Evolutionary conservation across 92 coral and sea anemone genomes (phyloP), one percentile per base, ranked within the genome.

Genomic region (Epizoanthus fatuus): DNA sequence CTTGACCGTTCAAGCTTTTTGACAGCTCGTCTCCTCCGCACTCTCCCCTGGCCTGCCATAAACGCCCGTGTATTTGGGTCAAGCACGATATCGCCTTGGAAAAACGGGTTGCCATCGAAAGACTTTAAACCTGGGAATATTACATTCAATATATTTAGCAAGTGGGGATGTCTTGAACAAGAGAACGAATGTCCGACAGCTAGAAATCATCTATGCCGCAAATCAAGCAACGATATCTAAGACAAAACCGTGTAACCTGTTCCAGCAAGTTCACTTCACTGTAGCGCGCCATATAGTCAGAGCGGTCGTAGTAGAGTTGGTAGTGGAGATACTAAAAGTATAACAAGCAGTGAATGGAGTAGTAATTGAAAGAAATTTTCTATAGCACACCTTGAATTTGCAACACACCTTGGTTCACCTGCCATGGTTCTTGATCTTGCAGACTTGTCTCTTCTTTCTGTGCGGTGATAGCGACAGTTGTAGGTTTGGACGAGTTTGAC

Each of bases 381-480:
- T 13, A 69, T 80, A 62, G 85, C 93, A 82, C 93, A 92, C 93
- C 90, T 92, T 86, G 74, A 53, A 55, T 81, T 78, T 39, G 63
- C 49, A 79, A 76, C 88, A 85, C 80, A 81, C 91, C 90, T 91
- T 95, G 89, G 89, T 97, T 97, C 63, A 97, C 96, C 72, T 97
- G 96, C 99, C 99, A 97, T 51, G 98, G 98, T 74, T 97, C 98
- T 66, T 84, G 98, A 70, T 97, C 98, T 66, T 84, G 93, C n/a
- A 86, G 83, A 56, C 67, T 47, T 14, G 89, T 64, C 32, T 55
- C 79, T 42, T 79, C 83, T 13, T 75, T 29, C 59, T 45, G 29
- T 3, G 13, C 32, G 14, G 44, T 17, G 63, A 2, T 16, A 15
- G 12, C 42, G 16, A 60, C 73, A 66, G 59, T 47, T 5, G 69